Evolutionary conservation across 1,140 invertebrate species (phyloP), one percentile per base, ranked within the genome.

Genomic region (Philaenus spumarius): DNA sequence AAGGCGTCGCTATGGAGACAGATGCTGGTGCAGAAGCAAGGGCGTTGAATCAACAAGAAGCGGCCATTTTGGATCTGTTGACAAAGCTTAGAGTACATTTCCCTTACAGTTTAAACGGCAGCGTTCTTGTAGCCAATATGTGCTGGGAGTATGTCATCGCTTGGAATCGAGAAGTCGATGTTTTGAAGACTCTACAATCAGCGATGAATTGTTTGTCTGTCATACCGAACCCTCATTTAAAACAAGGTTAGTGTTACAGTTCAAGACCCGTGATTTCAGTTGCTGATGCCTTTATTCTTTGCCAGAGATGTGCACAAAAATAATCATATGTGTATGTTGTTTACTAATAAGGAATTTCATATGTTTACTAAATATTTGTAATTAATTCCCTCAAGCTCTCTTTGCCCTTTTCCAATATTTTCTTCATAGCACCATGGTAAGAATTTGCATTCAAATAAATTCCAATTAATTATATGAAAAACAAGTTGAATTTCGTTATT

Each of bases 61-160:
- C 17, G 26, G 17, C 23, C 19, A 23, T 46, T 12, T 46, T 12
- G 43, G 43, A 46, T 22, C 43, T 20, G 43, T 9, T 30, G 26
- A 30, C 26, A 3, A 30, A 30, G 9, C 9, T 30, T 20, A 81
- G 82, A 37, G 77, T 79, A 37, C 83, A 89, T 71, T 95, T 95
- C 71, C 92, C 92, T 1, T 84, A 91, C 56, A 95, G 90, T 73
- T 77, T 95, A 34, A 82, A 86, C 22, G 81, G 84, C 26, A 84
- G 86, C 65, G 81, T 87, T 30, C 71, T 96, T 24, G 72, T 95
- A 34, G 82, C 85, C 11, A 93, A 95, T 72, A 84, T 94, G 76
- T 84, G 83, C 64, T 96, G 93, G 93, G 91, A 95, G 70, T 92
- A 90, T 73, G 81, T 88, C 56, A 80, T 88, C 60, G 79, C 80